A percentile compares a stretch with the other conserved stretches of the same genome.
Conservation (phyloP, 1,140 invertebrate genomes). For the Zaprionus tsacasi region DNA sequence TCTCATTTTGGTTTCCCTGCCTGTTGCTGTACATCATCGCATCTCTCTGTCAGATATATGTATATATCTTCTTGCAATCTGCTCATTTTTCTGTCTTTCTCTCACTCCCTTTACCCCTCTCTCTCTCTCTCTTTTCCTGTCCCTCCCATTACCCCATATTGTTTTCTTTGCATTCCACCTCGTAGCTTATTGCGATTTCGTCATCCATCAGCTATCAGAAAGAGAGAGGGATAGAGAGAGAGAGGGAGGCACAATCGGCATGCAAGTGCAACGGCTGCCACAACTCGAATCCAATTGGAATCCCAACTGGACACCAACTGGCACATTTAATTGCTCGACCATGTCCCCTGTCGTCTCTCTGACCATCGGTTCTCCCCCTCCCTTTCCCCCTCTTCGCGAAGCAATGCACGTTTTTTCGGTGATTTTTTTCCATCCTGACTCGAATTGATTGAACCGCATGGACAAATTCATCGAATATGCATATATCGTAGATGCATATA, state of each 20-base stretch:
- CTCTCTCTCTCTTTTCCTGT: neutral
- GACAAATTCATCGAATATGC: neutral
- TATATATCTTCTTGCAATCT: neutral
- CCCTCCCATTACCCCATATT: neutral
- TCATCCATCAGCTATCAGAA: conserved; percentile 9
- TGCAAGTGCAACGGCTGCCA: conserved; percentile 6
- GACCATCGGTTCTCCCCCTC: neutral
- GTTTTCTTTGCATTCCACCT: neutral
- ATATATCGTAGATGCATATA: neutral
- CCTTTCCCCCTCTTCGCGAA: neutral
- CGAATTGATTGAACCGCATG: conserved; percentile 1
- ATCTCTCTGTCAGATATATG: too few relatives aligned
- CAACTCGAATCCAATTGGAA: neutral
- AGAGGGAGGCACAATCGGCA: neutral
- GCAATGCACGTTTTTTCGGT: neutral
- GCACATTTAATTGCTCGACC: conserved; percentile 16
- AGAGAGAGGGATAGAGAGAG: too few relatives aligned
- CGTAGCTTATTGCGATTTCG: neutral
- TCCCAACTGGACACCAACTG: neutral
- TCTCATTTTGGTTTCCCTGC: too few relatives aligned
- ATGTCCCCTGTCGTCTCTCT: neutral
- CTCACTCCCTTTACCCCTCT: neutral
- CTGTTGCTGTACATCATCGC: too few relatives aligned
- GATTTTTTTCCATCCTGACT: neutral
- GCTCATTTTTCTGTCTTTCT: neutral